Conservation (phyloP, 2,888 invertebrate genomes). For the Pasiphila rectangulata region DNA sequence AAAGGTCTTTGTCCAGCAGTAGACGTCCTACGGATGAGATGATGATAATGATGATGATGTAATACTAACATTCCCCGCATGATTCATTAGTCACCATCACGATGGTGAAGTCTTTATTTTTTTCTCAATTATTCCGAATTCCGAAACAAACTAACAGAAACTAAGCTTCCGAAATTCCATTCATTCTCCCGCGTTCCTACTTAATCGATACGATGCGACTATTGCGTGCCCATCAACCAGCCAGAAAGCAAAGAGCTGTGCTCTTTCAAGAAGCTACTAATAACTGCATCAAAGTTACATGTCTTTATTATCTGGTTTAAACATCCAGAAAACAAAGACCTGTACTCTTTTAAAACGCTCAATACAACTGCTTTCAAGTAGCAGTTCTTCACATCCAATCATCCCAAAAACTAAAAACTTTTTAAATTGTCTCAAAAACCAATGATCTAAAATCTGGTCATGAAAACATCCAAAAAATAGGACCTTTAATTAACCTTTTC, state of each 20-base stretch:
- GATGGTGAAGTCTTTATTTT: neutral
- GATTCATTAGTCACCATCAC: neutral
- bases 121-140: constrained; percentile 21
- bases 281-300: neutral
- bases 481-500: too few relatives aligned
- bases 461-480: too few relatives aligned
- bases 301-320: constrained; percentile 2
- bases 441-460: too few relatives aligned
- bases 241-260: constrained; percentile 18
- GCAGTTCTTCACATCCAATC: too few relatives aligned
- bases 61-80: neutral
- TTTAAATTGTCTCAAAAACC: too few relatives aligned
- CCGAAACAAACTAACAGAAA: constrained; percentile 27
- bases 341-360: too few relatives aligned
- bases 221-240: constrained; percentile 26
- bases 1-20: too few relatives aligned
- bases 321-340: constrained; percentile 7
- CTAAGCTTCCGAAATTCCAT: constrained; percentile 34
- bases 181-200: constrained; percentile 36
- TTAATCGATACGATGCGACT: constrained; percentile 35
- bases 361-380: too few relatives aligned
- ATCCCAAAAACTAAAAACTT: too few relatives aligned
- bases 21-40: too few relatives aligned
- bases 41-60: too few relatives aligned
- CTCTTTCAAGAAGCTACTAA: neutral